Percentiles rank a stretch among this genome's conserved stretches.
phyloP scores from a whole-genome alignment of 2,797 vertebrate genomes.

The Aselliscus stoliczkanus region DNA sequence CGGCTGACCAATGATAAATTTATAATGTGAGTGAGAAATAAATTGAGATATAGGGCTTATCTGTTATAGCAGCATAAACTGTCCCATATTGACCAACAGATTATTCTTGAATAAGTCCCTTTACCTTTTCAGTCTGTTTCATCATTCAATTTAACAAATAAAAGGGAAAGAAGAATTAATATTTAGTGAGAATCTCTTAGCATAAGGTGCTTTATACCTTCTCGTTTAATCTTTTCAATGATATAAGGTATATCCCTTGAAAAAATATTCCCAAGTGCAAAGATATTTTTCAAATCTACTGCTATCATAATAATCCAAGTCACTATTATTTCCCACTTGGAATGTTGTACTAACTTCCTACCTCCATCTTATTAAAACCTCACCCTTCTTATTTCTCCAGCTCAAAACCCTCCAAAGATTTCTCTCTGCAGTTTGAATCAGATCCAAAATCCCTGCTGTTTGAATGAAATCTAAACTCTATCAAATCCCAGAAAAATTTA shows the following conservation, averaged over 20 bases:
- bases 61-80: neutral
- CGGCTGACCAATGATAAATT: neutral
- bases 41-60: neutral
- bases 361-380: neutral
- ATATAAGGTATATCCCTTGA: neutral
- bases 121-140: neutral
- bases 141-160: neutral
- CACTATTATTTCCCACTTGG: neutral
- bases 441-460: neutral
- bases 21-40: neutral
- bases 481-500: neutral
- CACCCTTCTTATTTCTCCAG: neutral
- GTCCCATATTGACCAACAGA: neutral
- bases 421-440: neutral
- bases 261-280: neutral
- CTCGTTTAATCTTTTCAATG: neutral
- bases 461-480: neutral
- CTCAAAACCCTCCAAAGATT: neutral
- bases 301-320: neutral
- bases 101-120: neutral
- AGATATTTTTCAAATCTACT: neutral
- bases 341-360: neutral
- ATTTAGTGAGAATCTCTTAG: neutral
- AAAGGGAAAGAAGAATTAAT: neutral
- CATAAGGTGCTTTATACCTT: neutral